Conservation (phyloP, 2,888 invertebrate species). For the Pseudeuparius sepicola region DNA sequence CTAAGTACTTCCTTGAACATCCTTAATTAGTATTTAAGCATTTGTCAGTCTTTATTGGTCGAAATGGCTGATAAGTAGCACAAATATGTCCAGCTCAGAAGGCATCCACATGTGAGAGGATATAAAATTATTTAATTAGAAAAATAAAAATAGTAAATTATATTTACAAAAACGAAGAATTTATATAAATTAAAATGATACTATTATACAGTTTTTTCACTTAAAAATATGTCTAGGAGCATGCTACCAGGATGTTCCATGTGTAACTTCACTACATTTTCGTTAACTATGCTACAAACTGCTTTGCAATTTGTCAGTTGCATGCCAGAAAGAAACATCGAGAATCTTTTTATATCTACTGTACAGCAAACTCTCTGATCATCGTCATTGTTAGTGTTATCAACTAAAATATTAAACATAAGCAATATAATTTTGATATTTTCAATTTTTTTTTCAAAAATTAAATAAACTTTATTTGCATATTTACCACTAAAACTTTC, state of each 20-base stretch:
- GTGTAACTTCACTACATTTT: slow-evolving; percentile 62
- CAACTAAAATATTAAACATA: background rate
- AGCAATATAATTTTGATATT: background rate
- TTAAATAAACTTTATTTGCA: slow-evolving; percentile 1
- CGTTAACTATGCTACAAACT: slow-evolving; percentile 67
- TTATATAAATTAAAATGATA: background rate
- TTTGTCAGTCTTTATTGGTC: no score
- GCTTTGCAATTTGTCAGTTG: slow-evolving; percentile 63
- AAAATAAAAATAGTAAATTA: no score
- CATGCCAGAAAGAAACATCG: slow-evolving; percentile 70
- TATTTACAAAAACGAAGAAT: no score
- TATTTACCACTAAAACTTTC: slow-evolving; percentile 46
- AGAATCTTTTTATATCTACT: slow-evolving; percentile 70
- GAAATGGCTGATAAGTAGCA: no score
- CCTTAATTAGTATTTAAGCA: no score
- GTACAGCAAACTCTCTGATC: slow-evolving; percentile 45
- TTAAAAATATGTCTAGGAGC: slow-evolving; percentile 71
- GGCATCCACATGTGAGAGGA: no score
- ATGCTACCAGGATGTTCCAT: slow-evolving; percentile 65
- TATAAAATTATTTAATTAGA: no score
- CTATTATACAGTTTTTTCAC: slow-evolving; percentile 45
- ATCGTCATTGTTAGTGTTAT: slow-evolving; percentile 1
- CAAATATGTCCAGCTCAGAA: no score
- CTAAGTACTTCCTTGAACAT: no score
- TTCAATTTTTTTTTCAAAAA: background rate